Conservation (phyloP, 35 echinoderm and acorn worm species). For the Lytechinus variegatus region DNA sequence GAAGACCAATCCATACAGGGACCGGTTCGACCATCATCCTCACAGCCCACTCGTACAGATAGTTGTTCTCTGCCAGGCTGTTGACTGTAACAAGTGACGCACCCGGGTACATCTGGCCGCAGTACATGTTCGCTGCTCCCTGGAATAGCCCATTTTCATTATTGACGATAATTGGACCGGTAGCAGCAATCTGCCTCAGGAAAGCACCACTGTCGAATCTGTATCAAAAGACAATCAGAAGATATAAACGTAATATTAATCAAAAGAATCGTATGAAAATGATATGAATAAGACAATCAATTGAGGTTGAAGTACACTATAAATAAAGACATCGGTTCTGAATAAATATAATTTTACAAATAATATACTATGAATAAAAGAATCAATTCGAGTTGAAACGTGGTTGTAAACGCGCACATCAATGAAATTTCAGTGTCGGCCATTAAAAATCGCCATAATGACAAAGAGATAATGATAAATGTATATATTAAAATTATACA, state of each 20-base stretch:
- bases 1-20: conserved; percentile 14
- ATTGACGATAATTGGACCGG: not conserved
- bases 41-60: conserved; percentile 10
- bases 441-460: too few relatives aligned
- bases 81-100: conserved; percentile 8
- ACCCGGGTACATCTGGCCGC: not conserved
- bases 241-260: not conserved
- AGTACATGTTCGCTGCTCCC: not conserved
- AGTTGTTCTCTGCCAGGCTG: not conserved
- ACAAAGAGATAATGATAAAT: too few relatives aligned
- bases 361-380: too few relatives aligned
- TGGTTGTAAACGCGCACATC: too few relatives aligned
- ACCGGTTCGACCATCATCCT: not conserved
- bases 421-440: too few relatives aligned
- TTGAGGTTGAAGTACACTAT: too few relatives aligned
- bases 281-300: not conserved
- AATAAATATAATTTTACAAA: too few relatives aligned
- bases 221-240: not conserved
- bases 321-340: too few relatives aligned
- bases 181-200: not conserved
- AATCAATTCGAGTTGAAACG: too few relatives aligned
- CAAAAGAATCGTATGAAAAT: not conserved
- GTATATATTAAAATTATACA: too few relatives aligned
- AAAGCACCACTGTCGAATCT: not conserved
- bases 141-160: not conserved